A percentile compares a stretch with the other conserved stretches of the same genome.
Conservation (phyloP, 2,888 invertebrate genomes). For the Chrysomela aeneicollis region DNA sequence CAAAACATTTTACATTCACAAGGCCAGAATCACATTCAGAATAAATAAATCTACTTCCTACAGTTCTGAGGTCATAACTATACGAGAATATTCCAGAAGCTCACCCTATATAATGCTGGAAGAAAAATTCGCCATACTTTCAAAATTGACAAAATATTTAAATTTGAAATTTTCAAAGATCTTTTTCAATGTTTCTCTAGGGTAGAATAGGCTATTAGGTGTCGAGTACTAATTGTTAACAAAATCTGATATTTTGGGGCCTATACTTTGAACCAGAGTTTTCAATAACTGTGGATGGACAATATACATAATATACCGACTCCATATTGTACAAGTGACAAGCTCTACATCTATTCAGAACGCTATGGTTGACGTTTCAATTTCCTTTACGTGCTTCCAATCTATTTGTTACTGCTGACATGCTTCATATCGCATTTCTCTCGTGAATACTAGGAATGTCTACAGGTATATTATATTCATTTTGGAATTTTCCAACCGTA, state of each 20-base stretch:
- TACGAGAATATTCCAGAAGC: background rate
- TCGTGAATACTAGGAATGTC: slow-evolving; percentile 3
- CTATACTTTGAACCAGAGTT: too few relatives aligned
- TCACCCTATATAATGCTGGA: too few relatives aligned
- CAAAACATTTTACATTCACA: slow-evolving; percentile 19
- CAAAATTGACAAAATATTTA: too few relatives aligned
- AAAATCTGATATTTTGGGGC: background rate
- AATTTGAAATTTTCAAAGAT: too few relatives aligned
- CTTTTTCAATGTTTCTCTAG: too few relatives aligned
- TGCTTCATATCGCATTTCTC: slow-evolving; percentile 4
- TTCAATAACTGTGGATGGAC: too few relatives aligned
- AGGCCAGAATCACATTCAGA: slow-evolving; percentile 4
- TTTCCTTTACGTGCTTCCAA: slow-evolving; percentile 27
- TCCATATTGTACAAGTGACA: slow-evolving; percentile 7
- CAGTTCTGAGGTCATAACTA: background rate
- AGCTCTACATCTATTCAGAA: slow-evolving; percentile 20
- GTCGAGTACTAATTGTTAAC: too few relatives aligned
- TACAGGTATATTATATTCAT: slow-evolving; percentile 19
- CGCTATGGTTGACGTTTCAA: slow-evolving; percentile 33
- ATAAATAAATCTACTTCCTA: slow-evolving; percentile 14
- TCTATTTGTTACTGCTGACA: slow-evolving; percentile 7
- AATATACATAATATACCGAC: background rate
- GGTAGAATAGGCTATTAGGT: too few relatives aligned
- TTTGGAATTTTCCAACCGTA: slow-evolving; percentile 11
- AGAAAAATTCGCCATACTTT: too few relatives aligned